Evolutionary conservation across 2,797 vertebrate species (phyloP), one percentile per base, ranked within the genome.

Genomic region (Phoxinus dragarum): DNA sequence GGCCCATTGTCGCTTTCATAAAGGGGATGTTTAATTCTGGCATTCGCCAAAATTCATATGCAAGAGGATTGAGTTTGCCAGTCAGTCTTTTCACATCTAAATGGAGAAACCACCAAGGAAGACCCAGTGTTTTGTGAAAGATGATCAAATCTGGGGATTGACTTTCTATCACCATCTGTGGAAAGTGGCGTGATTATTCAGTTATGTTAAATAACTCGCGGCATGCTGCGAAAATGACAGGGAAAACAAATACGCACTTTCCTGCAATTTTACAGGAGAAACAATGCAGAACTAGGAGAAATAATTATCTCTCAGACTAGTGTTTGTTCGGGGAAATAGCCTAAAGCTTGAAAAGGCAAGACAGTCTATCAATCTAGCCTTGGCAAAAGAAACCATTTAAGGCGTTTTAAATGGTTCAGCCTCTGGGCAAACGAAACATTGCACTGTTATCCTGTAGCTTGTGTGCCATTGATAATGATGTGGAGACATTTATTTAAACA

Each of bases 161-260:
- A 78, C 61, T 84, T 79, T 89, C 86, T 88, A 78, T 87, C 72
- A 84, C 90, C 89, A 89, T 93, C 90, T 90, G 88, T 89, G 86
- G 64, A 52, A 88, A 87, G 75, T 47, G 84, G 16, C 81, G 73
- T 88, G 86, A 88, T 76, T 64, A 78, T 84, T 90, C 78, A 67
- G 54, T 59, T 73, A 84, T 64, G 85, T 85, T 82, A 79, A 91
- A 90, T 82, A 84, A 84, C 85, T 69, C 4, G 34, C 40, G 40
- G 83, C 36, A 1, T 73, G 74, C 16, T 38, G 44, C 61, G 52
- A 59, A 72, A 69, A 85, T 83, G 14, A 79, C 36, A 12, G 75
- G 42, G 75, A 77, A 86, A 85, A 84, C 36, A 83, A 71, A 83
- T 71, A 82, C 31, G 6, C 74, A 64, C 71, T 84, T 80, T 86